Conservation (phyloP, 2,888 invertebrate species). For the Eumacrocentrus americanus region DNA sequence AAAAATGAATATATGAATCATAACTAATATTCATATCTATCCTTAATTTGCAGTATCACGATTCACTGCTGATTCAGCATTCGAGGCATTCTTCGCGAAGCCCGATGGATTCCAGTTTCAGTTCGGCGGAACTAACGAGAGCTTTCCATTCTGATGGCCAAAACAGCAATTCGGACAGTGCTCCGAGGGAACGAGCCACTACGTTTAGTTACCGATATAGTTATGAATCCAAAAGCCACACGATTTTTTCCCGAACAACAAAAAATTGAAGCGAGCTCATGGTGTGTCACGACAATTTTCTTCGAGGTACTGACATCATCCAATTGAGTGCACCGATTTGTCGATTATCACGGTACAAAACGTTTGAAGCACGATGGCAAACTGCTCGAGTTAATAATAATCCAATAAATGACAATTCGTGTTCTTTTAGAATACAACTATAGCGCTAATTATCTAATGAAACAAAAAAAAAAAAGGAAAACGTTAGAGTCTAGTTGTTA, state of each 20-base stretch:
- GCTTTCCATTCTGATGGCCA: constrained; percentile 75
- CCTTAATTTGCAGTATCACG: constrained; percentile 67
- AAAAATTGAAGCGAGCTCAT: not conserved
- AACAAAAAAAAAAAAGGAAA: not conserved
- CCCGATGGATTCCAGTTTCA: constrained; percentile 66
- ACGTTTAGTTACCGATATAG: constrained; percentile 22
- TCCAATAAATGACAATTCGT: constrained; percentile 24
- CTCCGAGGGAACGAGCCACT: constrained; percentile 14
- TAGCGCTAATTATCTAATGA: not conserved
- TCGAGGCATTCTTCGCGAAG: constrained; percentile 79
- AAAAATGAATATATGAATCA: constrained; percentile 8
- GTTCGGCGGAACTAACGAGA: constrained; percentile 63
- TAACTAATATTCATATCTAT: constrained; percentile 32
- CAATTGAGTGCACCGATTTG: not conserved
- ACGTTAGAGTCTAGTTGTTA: not conserved
- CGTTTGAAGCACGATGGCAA: not conserved
- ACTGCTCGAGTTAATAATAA: not conserved
- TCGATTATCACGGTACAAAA: not conserved
- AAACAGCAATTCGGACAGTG: constrained; percentile 53
- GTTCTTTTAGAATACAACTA: constrained; percentile 22
- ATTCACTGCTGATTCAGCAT: constrained; percentile 83
- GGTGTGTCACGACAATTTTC: not conserved
- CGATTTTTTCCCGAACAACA: not conserved
- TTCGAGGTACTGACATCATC: not conserved
- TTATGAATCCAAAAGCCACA: constrained; percentile 4